Evolutionary conservation across 1,140 invertebrate species (phyloP).

Genomic region (Neotoxoptera formosana): DNA sequence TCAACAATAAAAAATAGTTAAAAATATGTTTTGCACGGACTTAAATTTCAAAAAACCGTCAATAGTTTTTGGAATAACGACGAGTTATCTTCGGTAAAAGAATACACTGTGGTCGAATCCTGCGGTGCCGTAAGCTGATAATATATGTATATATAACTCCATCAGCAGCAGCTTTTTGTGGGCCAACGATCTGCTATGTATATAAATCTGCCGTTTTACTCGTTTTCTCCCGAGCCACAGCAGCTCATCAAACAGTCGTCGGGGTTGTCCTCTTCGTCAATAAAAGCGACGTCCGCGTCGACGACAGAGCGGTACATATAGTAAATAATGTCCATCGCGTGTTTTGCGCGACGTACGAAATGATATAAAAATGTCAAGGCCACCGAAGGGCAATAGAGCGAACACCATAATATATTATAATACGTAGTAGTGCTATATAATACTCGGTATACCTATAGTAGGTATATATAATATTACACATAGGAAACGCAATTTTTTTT

Average conservation of each 20-base stretch:
- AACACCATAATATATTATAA: neutral
- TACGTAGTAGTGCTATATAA: neutral
- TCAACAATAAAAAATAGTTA: neutral
- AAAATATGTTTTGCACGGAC: neutral
- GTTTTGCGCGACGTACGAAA: neutral
- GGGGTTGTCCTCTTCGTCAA: neutral
- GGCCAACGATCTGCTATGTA: too few relatives aligned
- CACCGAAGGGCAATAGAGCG: neutral
- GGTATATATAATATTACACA: neutral
- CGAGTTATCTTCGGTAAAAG: neutral
- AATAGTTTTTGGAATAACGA: neutral
- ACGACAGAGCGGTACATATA: neutral
- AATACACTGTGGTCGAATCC: neutral
- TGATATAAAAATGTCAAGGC: slow-evolving; percentile 12
- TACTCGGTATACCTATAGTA: too few relatives aligned
- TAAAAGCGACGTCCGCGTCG: neutral
- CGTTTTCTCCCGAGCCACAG: neutral
- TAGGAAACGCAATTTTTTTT: neutral
- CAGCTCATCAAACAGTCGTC: neutral
- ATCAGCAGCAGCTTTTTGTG: too few relatives aligned
- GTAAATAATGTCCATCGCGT: neutral
- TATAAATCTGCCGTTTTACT: neutral
- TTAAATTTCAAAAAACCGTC: neutral
- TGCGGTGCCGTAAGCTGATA: neutral
- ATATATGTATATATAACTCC: neutral